phyloP scores from a whole-genome alignment of 2,797 vertebrate genomes.

The Onychomys torridus region DNA sequence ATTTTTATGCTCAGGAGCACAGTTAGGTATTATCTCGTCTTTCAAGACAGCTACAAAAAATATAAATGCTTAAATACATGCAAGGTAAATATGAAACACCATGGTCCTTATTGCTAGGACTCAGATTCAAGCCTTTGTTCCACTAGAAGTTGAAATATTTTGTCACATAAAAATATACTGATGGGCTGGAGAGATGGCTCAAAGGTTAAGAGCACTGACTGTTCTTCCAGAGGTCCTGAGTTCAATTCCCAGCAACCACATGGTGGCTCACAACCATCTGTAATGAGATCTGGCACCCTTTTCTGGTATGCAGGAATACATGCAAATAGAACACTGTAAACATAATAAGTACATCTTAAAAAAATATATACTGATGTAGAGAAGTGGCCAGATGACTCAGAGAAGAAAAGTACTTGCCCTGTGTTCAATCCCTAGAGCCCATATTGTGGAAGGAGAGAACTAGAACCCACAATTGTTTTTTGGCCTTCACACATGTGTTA shows the following conservation, averaged over 20 bases:
- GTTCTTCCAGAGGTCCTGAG: no score
- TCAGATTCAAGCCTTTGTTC: neutral
- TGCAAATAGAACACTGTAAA: no score
- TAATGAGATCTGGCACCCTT: no score
- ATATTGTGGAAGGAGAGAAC: neutral
- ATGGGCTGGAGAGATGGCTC: no score
- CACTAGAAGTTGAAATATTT: slow-evolving; percentile 36
- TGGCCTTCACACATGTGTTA: neutral
- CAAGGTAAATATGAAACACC: neutral
- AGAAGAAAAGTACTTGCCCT: neutral
- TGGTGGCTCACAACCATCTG: no score
- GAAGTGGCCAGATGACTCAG: neutral
- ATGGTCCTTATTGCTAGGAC: neutral
- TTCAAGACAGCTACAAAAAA: slow-evolving; percentile 34
- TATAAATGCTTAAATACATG: slow-evolving; percentile 10
- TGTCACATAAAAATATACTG: neutral
- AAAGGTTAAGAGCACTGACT: no score
- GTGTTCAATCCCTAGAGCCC: neutral
- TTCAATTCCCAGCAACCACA: no score
- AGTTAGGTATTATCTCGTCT: neutral
- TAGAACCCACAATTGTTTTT: neutral
- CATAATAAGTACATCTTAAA: no score
- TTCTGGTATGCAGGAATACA: no score
- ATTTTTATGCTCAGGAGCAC: neutral
- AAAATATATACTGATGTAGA: neutral